Evolutionary conservation across 2,888 invertebrate genomes (phyloP).

Genomic region (Pheosia tremula): DNA sequence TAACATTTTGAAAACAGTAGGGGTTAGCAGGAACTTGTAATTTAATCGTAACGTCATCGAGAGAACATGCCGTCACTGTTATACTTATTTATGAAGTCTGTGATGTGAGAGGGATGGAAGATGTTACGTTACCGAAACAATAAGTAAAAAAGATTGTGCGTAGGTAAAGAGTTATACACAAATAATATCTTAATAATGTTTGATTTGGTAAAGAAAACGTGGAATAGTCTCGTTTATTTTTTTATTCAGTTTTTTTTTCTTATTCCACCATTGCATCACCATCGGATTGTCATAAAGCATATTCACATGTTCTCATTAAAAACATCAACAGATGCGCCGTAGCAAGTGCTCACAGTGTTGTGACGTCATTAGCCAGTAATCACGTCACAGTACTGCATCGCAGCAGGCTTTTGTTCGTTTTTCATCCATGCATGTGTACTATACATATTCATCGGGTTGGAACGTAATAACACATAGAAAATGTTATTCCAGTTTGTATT

Average conservation of each 20-base stretch:
- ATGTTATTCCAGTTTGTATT: slow-evolving; percentile 3
- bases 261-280: slow-evolving; percentile 8
- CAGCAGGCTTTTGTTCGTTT: slow-evolving; percentile 39
- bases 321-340: slow-evolving; percentile 48
- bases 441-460: slow-evolving; percentile 24
- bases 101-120: too few relatives aligned
- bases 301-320: slow-evolving; percentile 54
- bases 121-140: too few relatives aligned
- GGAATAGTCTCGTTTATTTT: too few relatives aligned
- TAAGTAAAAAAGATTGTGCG: too few relatives aligned
- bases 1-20: too few relatives aligned
- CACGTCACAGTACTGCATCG: slow-evolving; percentile 41
- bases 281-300: slow-evolving; percentile 31
- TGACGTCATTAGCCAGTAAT: slow-evolving; percentile 59
- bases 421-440: slow-evolving; percentile 24
- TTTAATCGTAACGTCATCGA: too few relatives aligned
- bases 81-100: too few relatives aligned
- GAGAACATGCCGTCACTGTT: too few relatives aligned
- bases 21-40: too few relatives aligned
- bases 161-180: too few relatives aligned
- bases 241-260: background rate
- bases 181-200: too few relatives aligned
- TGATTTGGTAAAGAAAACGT: too few relatives aligned
- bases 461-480: slow-evolving; percentile 10
- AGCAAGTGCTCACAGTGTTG: slow-evolving; percentile 44